Evolutionary conservation across 2,888 invertebrate genomes (phyloP).

Genomic region (Aproaerema taeniolella): DNA sequence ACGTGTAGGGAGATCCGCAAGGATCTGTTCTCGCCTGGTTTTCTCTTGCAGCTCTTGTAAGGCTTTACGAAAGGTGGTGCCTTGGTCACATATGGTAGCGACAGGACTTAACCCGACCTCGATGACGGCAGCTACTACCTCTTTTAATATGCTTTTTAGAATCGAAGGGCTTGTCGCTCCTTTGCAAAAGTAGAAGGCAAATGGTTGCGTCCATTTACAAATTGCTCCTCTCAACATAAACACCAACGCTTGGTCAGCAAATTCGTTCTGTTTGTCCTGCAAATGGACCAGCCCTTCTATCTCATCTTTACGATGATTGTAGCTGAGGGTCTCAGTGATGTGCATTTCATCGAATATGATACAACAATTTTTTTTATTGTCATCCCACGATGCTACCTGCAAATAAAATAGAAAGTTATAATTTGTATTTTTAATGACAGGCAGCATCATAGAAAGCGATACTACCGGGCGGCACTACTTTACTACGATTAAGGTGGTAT

Average conservation of each 20-base stretch:
- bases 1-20: constrained; percentile 3
- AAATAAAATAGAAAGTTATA: too few relatives aligned
- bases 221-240: constrained; percentile 17
- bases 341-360: too few relatives aligned
- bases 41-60: neutral
- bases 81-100: constrained; percentile 8
- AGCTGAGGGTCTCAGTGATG: too few relatives aligned
- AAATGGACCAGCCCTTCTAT: too few relatives aligned
- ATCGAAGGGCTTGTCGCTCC: constrained; percentile 7
- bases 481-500: too few relatives aligned
- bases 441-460: too few relatives aligned
- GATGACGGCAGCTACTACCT: constrained; percentile 8
- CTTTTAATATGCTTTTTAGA: constrained; percentile 9
- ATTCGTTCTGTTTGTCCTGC: too few relatives aligned
- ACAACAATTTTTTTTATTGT: too few relatives aligned
- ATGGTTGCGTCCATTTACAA: constrained; percentile 17
- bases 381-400: too few relatives aligned
- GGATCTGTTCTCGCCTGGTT: constrained; percentile 7
- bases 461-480: too few relatives aligned
- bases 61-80: neutral
- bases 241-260: constrained; percentile 14
- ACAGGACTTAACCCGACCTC: constrained; percentile 9
- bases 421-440: too few relatives aligned
- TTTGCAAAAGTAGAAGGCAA: constrained; percentile 18
- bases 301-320: too few relatives aligned